Evolutionary conservation across 2,797 vertebrate species (phyloP), one percentile per base, ranked within the genome.

Genomic region (Cyclura pinguis): DNA sequence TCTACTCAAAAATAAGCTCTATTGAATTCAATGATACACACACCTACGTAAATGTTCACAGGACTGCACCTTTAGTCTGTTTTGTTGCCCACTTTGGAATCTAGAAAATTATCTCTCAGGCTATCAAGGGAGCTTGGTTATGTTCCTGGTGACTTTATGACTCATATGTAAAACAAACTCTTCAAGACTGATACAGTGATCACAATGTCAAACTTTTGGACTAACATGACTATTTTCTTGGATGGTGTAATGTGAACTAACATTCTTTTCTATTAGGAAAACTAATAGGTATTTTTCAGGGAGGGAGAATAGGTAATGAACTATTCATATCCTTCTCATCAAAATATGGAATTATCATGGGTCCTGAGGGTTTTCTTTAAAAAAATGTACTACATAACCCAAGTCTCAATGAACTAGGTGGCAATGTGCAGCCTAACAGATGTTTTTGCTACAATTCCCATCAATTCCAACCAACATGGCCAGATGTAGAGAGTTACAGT

Each of bases 121-220:
- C 38, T 90, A 35, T 52, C 42, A 73, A 86, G 76, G 85, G 35
- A 83, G 20, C 35, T 86, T 8, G 57, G 85, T 14, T 80, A 3
- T 0, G 38, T 22, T 64, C 22, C 90, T 35, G 10, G 9, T 90
- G 62, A 67, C 14, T 83, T 32, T 32, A 82, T 67, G 42, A 87
- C 62, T 76, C 87, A 91, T 18, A 29, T 20, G 59, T 32, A 73
- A 47, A 27, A 35, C 47, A 16, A 73, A 83, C 35, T 32, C 0
- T 64, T 24, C 72, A 87, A 32, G 88, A 62, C 6, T 32, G 22
- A 55, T 0, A 42, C 3, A 32, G 1, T 1, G 24, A 35, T 27
- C 88, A 55, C 86, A 55, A 90, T 4, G 64, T 57, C 42, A 84
- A 81, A 84, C 2, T 29, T 47, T 64, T 83, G 6, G 32, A 88